Evolutionary conservation across 1,140 invertebrate genomes (phyloP).

Genomic region (Episyrphus balteatus): DNA sequence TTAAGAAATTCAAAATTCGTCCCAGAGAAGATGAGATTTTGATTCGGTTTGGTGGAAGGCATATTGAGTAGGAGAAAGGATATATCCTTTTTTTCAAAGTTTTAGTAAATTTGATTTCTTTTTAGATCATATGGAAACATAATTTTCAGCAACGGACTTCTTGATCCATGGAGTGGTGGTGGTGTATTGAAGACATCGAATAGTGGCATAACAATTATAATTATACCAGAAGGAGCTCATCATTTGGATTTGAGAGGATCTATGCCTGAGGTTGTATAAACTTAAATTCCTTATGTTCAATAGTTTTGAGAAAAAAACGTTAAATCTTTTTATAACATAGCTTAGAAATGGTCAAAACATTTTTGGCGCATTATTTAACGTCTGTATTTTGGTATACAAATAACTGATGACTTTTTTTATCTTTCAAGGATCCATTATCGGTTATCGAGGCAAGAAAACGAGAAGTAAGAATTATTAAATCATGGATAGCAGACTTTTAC

Average conservation of each 20-base stretch:
- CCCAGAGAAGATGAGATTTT: conserved; percentile 56
- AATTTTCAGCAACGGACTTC: conserved; percentile 32
- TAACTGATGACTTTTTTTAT: conserved; percentile 1
- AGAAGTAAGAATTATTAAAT: conserved; percentile 18
- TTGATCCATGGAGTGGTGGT: conserved; percentile 87
- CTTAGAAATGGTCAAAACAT: too few relatives aligned
- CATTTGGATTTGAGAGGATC: conserved; percentile 76
- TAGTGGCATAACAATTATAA: conserved; percentile 53
- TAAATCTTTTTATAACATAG: conserved; percentile 13
- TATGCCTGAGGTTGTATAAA: conserved; percentile 34
- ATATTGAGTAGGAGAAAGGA: conserved; percentile 34
- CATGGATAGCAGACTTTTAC: conserved; percentile 17
- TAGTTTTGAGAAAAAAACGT: too few relatives aligned
- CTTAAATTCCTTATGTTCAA: too few relatives aligned
- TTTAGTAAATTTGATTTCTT: neutral
- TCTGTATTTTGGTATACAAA: too few relatives aligned
- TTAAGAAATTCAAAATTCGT: conserved; percentile 53
- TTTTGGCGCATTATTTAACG: too few relatives aligned
- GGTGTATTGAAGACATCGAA: conserved; percentile 69
- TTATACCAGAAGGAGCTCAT: conserved; percentile 84
- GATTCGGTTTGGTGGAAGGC: conserved; percentile 69
- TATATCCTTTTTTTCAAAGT: neutral
- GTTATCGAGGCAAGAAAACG: conserved; percentile 17
- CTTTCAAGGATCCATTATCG: conserved; percentile 20
- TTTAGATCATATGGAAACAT: conserved; percentile 33